These are phyloP conservation scores for Diaprepes abbreviatus DNA, from an alignment of 2,888 invertebrate genomes.

Conservation along the genomic window DNA sequence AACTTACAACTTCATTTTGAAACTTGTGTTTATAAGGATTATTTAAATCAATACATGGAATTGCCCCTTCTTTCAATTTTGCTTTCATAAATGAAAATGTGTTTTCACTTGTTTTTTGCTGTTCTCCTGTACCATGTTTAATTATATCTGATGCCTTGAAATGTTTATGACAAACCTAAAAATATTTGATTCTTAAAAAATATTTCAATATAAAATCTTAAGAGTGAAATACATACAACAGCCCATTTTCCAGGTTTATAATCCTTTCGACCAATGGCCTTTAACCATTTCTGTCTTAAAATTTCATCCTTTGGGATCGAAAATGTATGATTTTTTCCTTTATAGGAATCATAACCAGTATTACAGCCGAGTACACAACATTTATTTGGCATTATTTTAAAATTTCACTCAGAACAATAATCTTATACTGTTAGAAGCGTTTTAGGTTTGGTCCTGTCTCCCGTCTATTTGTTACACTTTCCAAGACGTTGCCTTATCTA, in stretches of 20 bases:
- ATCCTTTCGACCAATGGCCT: slow-evolving; percentile 18
- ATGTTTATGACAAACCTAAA: slow-evolving; percentile 32
- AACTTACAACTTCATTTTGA: neutral
- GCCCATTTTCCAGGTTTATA: slow-evolving; percentile 26
- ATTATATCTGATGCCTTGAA: slow-evolving; percentile 26
- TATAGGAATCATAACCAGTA: neutral
- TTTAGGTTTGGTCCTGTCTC: no score
- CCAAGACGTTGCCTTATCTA: neutral
- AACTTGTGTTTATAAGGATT: neutral
- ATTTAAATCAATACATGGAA: slow-evolving; percentile 8
- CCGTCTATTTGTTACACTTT: no score
- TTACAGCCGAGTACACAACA: slow-evolving; percentile 31
- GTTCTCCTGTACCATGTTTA: neutral
- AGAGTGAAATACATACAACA: slow-evolving; percentile 14
- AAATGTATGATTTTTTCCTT: slow-evolving; percentile 3
- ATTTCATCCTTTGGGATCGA: slow-evolving; percentile 9
- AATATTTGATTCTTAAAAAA: no score
- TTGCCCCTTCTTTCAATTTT: slow-evolving; percentile 23
- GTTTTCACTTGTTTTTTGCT: neutral
- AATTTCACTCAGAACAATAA: no score
- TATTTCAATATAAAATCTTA: no score
- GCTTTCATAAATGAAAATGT: neutral
- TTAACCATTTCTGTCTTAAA: slow-evolving; percentile 16
- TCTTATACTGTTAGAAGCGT: neutral
- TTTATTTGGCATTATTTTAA: slow-evolving; percentile 15